Evolutionary conservation across 2,113 vertebrate species (phyloP), one percentile per base, ranked within the genome.

Genomic region (Hippocampus mohnikei): DNA sequence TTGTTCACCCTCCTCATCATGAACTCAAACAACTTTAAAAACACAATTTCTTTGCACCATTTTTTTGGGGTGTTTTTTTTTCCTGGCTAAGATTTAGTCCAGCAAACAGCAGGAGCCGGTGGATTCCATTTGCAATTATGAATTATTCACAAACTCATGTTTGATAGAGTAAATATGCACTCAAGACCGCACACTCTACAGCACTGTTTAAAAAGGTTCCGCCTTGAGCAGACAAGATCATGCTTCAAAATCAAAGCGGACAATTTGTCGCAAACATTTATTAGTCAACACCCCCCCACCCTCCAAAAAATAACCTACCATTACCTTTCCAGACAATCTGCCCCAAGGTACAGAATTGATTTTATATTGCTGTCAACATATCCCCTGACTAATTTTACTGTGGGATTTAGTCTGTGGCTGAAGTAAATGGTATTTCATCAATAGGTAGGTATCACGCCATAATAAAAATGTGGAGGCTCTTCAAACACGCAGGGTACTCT

Each of bases 391-490:
- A 85, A 87, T 89, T 87, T 84, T 80, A 85, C 77, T 78, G 74
- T 46, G 73, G 71, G 81, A 89, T 89, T 89, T 88, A 88, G 79
- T 78, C 71, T 81, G 85, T 74, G 77, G 81, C 82, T 88, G 85
- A 84, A 87, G 89, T 89, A 87, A 88, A 90, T 89, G 82, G 84
- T 88, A 87, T 82, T 82, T 89, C 86, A 89, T 91, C 89, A 90
- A 90, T 88, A 84, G 53, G 40, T 61, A 81, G 82, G 76, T 80
- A 80, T 78, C 87, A 68, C 69, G 77, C 70, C 73, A 67, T 82
- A 76, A 85, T 86, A 87, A 86, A 90, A 88, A 79, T 20, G 44
- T 64, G 50, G 59, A 79, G 62, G 77, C 16, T 80, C 68, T 66
- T 69, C 81, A 81, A 74, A 72, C 64, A 74, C 71, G 71, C 55